A percentile compares a stretch with the other conserved stretches of the same genome.
phyloP scores from a whole-genome alignment of 2,113 vertebrate species.

The Pteruthius melanotis region DNA sequence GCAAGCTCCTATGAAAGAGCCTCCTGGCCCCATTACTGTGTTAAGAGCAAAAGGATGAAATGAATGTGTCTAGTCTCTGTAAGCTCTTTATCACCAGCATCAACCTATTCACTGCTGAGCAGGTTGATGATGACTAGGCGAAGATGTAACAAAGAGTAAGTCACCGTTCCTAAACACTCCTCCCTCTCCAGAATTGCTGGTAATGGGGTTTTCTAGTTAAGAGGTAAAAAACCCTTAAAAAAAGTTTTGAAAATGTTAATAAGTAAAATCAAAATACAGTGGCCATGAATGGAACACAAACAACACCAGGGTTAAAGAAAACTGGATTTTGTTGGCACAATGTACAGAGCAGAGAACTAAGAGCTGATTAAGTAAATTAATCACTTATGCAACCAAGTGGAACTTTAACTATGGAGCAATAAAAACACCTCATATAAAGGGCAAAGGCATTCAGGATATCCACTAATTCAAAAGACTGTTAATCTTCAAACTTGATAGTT shows the following conservation, averaged over 20 bases:
- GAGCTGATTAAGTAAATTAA: slow-evolving; percentile 56
- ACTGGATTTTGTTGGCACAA: slow-evolving; percentile 4
- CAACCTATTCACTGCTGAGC: background rate
- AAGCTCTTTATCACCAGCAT: background rate
- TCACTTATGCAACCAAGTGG: slow-evolving; percentile 57
- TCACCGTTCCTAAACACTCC: background rate
- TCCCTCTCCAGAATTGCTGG: background rate
- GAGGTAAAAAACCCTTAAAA: background rate
- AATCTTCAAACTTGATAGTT: slow-evolving; percentile 63
- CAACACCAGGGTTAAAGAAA: background rate
- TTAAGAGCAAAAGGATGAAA: background rate
- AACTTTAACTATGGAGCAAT: slow-evolving; percentile 57
- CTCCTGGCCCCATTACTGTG: background rate
- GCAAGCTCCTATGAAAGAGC: background rate
- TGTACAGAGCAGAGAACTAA: background rate
- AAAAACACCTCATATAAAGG: slow-evolving; percentile 56
- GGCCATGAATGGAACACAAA: background rate
- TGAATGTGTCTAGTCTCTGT: background rate
- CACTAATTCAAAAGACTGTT: slow-evolving; percentile 58
- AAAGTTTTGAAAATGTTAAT: background rate
- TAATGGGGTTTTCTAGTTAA: background rate
- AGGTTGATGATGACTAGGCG: accelerated
- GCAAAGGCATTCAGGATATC: slow-evolving; percentile 52
- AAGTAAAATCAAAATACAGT: background rate
- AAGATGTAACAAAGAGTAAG: background rate